These are phyloP conservation scores for Habrosyne pyritoides DNA, from an alignment of 2,888 invertebrate species.

Conservation along the genomic window DNA sequence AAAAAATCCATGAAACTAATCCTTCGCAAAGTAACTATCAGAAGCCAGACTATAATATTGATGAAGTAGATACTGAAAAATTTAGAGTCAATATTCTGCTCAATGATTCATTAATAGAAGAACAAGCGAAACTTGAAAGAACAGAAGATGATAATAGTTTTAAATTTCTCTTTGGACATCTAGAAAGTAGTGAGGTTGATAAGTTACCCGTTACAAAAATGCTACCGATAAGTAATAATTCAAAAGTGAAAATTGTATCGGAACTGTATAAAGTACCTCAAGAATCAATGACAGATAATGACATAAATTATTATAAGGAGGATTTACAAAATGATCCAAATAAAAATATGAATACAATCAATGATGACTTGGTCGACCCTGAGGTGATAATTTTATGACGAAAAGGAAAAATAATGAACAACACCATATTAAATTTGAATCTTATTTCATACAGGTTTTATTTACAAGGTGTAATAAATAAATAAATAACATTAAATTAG, in stretches of 20 bases:
- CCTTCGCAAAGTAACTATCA: slow-evolving; percentile 18
- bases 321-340: not conserved
- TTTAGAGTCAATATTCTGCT: slow-evolving; percentile 30
- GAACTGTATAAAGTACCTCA: not conserved
- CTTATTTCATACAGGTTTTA: slow-evolving; percentile 72
- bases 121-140: slow-evolving; percentile 13
- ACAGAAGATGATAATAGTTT: not conserved
- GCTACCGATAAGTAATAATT: slow-evolving; percentile 21
- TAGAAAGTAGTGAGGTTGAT: not conserved
- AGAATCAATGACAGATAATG: not conserved
- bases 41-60: slow-evolving; percentile 31
- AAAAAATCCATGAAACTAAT: slow-evolving; percentile 36
- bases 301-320: not conserved
- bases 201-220: slow-evolving; percentile 22
- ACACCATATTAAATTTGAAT: slow-evolving; percentile 56
- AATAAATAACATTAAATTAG: slow-evolving; percentile 76
- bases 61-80: slow-evolving; percentile 34
- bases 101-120: slow-evolving; percentile 11
- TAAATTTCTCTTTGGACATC: not conserved
- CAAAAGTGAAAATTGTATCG: not conserved
- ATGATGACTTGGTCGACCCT: not conserved
- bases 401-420: slow-evolving; percentile 35
- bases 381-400: slow-evolving; percentile 9
- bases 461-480: slow-evolving; percentile 76
- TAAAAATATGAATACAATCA: not conserved